Conservation (phyloP, 2,113 vertebrate genomes). For the Solea senegalensis region DNA sequence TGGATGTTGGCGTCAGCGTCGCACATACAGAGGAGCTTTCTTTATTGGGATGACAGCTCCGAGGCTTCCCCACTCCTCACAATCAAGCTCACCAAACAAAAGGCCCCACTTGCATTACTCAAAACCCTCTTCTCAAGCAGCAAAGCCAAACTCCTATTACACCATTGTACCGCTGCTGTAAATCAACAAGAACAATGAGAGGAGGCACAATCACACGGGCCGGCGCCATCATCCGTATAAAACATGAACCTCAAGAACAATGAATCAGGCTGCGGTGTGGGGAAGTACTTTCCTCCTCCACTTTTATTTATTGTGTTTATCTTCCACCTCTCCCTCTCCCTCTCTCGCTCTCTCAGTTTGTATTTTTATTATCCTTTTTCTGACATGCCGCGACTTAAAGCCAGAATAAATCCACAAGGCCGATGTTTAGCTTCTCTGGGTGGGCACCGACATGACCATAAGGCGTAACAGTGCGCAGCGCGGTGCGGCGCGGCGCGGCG, state of each 20-base stretch:
- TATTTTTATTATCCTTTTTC: constrained; percentile 56
- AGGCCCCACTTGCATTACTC: constrained; percentile 73
- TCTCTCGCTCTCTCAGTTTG: constrained; percentile 26
- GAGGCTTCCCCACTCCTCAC: constrained; percentile 70
- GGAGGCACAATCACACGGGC: constrained; percentile 67
- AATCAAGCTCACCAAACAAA: constrained; percentile 80
- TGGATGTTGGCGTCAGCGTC: constrained; percentile 70
- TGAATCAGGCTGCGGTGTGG: constrained; percentile 55
- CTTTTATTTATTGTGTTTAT: constrained; percentile 68
- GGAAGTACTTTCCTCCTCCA: constrained; percentile 55
- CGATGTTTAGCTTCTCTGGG: constrained; percentile 31
- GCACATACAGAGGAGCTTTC: constrained; percentile 64
- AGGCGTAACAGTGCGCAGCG: constrained; percentile 8
- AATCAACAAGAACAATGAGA: constrained; percentile 78
- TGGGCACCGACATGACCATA: constrained; percentile 35
- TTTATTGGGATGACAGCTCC: constrained; percentile 79
- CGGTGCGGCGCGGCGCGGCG: too few species aligned
- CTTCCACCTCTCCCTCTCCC: constrained; percentile 40
- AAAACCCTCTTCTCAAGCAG: constrained; percentile 69
- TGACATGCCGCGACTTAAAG: constrained; percentile 33
- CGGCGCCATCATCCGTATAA: constrained; percentile 64
- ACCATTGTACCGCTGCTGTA: constrained; percentile 74
- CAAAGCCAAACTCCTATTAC: constrained; percentile 77
- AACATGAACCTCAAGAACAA: constrained; percentile 72
- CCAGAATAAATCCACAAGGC: constrained; percentile 25